Evolutionary conservation across 2,888 invertebrate genomes (phyloP), one percentile per base, ranked within the genome.

Genomic region (Pammene fasciana): DNA sequence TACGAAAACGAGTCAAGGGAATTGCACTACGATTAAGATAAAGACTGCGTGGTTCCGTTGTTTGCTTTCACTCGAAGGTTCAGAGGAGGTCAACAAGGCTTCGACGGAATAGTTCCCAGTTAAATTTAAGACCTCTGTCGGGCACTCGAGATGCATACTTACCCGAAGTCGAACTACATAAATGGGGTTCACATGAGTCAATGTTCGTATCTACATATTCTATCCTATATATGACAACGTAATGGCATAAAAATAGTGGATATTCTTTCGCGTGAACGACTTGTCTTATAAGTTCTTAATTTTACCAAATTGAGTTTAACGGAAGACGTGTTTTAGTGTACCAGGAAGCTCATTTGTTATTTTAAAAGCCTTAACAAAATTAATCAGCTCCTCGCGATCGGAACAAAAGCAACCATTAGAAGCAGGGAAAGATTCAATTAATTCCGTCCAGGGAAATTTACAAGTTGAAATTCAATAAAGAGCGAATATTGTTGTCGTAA

Each of bases 381-480:
- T 86, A 85, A 85, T 83, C 84, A 83, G 83, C 75, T 79, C 79
- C 75, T 79, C 78, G 78, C 76, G 77, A 81, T 79, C 78, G 80
- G 64, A 65, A 72, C 71, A 73, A 73, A 73, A 73, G 73, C 71
- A 56, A 67, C 71, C 70, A 73, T 74, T 73, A 74, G 71, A 61
- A 67, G 61, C 68, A 67, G 59, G 70, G 71, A 72, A 72, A 72
- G 70, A 85, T 87, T 86, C 86, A 86, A 88, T 87, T 87, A 88
- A 86, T 86, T 85, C 84, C 74, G 84, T 86, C 86, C 84, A 85
- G 84, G 84, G 83, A 85, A 87, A 86, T 87, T 87, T 83, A 86
- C 71, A 86, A 86, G 86, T 86, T 80, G 79, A 86, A 87, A 90
- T 89, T 89, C 82, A 89, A 90, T 90, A 87, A 88, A 79, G 82